These are phyloP conservation scores for Lycophotia porphyrea DNA, from an alignment of 2,888 invertebrate species.

Conservation along the genomic window DNA sequence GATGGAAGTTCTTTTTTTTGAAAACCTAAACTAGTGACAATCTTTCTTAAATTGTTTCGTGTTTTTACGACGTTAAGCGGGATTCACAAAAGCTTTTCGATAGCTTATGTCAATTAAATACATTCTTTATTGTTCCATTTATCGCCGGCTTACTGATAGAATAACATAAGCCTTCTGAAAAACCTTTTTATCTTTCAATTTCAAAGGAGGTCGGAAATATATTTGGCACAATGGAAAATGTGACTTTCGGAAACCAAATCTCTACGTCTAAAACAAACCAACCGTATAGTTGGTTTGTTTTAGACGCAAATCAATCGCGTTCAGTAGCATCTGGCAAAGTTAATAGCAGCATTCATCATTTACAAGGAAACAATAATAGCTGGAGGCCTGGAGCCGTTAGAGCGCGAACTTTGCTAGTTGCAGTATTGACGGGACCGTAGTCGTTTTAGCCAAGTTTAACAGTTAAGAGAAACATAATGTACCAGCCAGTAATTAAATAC, in stretches of 20 bases:
- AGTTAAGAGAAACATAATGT: no score
- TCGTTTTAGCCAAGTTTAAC: background rate
- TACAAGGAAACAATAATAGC: constrained; percentile 15
- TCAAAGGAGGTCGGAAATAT: background rate
- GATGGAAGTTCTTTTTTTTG: no score
- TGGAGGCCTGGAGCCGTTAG: background rate
- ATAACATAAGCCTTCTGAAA: background rate
- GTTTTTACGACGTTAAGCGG: background rate
- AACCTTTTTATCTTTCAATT: background rate
- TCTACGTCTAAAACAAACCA: no score
- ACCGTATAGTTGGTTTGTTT: background rate
- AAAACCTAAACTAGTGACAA: no score
- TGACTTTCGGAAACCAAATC: background rate
- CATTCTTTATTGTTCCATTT: background rate
- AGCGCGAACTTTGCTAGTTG: background rate
- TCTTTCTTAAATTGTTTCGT: no score
- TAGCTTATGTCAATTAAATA: background rate
- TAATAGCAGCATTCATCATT: constrained; percentile 21
- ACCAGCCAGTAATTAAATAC: background rate
- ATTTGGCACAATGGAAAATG: background rate
- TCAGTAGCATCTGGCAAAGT: background rate
- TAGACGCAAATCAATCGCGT: constrained; percentile 3
- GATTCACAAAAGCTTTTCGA: background rate
- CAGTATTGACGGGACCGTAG: constrained; percentile 27
- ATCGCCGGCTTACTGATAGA: background rate